Evolutionary conservation across 2,888 invertebrate genomes (phyloP).

Genomic region (Tuberolachnus salignus): DNA sequence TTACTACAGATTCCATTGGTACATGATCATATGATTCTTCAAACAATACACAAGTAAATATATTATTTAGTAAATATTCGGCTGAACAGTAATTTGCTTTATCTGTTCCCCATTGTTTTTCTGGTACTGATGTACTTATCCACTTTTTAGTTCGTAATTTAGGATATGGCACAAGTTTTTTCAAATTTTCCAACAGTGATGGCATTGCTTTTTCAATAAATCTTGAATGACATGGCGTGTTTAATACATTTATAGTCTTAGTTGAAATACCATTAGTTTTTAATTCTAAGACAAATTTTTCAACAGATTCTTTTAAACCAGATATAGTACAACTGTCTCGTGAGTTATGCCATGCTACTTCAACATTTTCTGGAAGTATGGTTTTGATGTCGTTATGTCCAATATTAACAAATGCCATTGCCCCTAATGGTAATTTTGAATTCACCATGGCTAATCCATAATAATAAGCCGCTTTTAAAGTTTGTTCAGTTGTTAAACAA

Average conservation of each 20-base stretch:
- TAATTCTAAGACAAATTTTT: constrained; percentile 71
- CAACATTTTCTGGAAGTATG: constrained; percentile 67
- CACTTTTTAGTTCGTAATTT: constrained; percentile 76
- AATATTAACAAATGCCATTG: constrained; percentile 67
- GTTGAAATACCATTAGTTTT: constrained; percentile 76
- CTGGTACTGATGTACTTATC: constrained; percentile 84
- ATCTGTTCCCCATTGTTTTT: constrained; percentile 72
- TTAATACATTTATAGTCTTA: constrained; percentile 81
- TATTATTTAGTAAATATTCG: constrained; percentile 87
- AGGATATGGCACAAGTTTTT: constrained; percentile 69
- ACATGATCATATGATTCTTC: constrained; percentile 70
- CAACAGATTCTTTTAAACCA: constrained; percentile 72
- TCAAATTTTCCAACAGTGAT: constrained; percentile 70
- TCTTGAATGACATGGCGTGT: constrained; percentile 87
- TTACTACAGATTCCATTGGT: constrained; percentile 70
- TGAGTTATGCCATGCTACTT: constrained; percentile 81
- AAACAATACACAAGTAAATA: constrained; percentile 70
- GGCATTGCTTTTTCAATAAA: constrained; percentile 79
- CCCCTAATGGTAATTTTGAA: constrained; percentile 62
- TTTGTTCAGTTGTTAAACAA: constrained; percentile 69
- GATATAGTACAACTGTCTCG: constrained; percentile 79
- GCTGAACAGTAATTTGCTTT: constrained; percentile 75
- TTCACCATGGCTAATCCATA: constrained; percentile 65
- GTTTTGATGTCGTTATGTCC: constrained; percentile 60
- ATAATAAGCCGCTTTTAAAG: constrained; percentile 69